Evolutionary conservation across 2,797 vertebrate species (phyloP).

Genomic region (Passerculus sandwichensis): DNA sequence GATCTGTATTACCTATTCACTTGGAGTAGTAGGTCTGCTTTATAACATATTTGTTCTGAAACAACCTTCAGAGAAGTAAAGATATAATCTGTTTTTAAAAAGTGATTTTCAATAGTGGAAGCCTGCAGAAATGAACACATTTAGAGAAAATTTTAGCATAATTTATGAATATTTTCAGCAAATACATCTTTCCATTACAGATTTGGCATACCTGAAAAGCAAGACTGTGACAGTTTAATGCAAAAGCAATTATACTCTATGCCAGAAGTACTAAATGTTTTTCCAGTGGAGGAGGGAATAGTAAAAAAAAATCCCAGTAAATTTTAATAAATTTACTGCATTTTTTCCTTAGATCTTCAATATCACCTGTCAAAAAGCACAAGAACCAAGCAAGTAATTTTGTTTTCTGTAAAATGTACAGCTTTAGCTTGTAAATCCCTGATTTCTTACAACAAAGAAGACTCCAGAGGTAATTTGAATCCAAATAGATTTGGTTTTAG

Average conservation of each 20-base stretch:
- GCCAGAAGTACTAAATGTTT: neutral
- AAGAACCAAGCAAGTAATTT: neutral
- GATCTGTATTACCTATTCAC: neutral
- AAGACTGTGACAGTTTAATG: slow-evolving; percentile 42
- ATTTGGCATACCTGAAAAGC: neutral
- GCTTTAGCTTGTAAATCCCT: neutral
- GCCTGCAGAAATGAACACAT: neutral
- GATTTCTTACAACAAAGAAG: neutral
- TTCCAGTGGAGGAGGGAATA: neutral
- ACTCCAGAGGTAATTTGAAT: neutral
- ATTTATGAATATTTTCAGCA: slow-evolving; percentile 14
- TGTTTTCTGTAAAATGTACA: neutral
- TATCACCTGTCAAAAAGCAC: neutral
- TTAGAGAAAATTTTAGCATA: neutral
- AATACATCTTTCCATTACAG: neutral
- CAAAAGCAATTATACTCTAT: slow-evolving; percentile 11
- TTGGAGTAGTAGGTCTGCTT: neutral
- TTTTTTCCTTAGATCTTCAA: neutral
- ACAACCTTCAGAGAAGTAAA: neutral
- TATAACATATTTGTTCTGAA: neutral
- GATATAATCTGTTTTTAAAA: neutral
- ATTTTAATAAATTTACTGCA: neutral
- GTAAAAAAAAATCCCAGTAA: neutral
- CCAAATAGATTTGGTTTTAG: neutral
- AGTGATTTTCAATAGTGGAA: neutral